These are phyloP conservation scores for Nemotelus nigrinus DNA, from an alignment of 2,888 invertebrate species.

Conservation along the genomic window DNA sequence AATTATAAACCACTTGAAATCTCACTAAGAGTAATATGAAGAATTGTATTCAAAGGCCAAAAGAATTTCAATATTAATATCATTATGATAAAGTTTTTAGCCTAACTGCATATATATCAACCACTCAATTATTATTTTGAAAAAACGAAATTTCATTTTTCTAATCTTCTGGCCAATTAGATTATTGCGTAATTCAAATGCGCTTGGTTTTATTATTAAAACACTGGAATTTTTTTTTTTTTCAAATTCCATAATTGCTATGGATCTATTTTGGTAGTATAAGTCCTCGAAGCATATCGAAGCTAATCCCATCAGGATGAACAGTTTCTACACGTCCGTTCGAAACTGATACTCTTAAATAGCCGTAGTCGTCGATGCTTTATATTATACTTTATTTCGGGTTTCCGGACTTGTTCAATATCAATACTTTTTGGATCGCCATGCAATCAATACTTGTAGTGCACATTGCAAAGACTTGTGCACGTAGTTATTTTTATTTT, in stretches of 20 bases:
- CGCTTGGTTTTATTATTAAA: slow-evolving; percentile 29
- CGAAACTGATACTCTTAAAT: slow-evolving; percentile 75
- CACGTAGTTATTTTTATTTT: no score
- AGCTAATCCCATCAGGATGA: slow-evolving; percentile 95
- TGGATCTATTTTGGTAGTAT: slow-evolving; percentile 73
- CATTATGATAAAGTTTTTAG: no score
- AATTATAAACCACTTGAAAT: no score
- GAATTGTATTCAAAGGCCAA: no score
- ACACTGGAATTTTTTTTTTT: not conserved
- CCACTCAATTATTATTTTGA: no score
- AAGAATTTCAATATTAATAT: no score
- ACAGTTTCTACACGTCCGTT: slow-evolving; percentile 74
- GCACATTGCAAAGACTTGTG: slow-evolving; percentile 72
- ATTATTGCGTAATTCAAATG: slow-evolving; percentile 17
- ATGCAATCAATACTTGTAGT: slow-evolving; percentile 93
- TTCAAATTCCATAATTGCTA: not conserved
- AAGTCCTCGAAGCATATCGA: slow-evolving; percentile 92
- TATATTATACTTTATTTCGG: slow-evolving; percentile 73
- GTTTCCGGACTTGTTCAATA: slow-evolving; percentile 69
- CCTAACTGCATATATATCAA: no score
- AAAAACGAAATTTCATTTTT: no score
- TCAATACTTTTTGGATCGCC: slow-evolving; percentile 78
- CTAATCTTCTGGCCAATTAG: no score
- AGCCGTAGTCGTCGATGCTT: slow-evolving; percentile 90
- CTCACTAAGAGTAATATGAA: no score